These are phyloP conservation scores for Zoanthus solanderi DNA, from an alignment of 92 coral and sea anemone genomes.

Conservation along the genomic window DNA sequence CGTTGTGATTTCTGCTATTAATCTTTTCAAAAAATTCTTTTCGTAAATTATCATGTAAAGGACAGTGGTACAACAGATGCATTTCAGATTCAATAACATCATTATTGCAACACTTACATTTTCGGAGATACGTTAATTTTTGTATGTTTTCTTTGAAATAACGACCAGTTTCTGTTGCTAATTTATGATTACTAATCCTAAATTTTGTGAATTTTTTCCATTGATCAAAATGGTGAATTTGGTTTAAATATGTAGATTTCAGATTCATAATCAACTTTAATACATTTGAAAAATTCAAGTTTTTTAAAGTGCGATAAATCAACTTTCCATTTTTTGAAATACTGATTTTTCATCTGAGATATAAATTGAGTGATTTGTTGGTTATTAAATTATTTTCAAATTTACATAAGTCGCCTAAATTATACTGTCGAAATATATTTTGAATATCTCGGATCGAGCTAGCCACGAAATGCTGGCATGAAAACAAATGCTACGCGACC, in stretches of 20 bases:
- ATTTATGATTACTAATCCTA: constrained; percentile 10
- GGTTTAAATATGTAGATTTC: neutral
- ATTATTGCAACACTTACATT: too few relatives aligned
- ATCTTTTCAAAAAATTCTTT: too few relatives aligned
- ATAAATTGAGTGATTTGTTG: neutral
- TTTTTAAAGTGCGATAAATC: neutral
- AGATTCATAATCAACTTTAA: constrained; percentile 4
- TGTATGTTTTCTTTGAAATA: too few relatives aligned
- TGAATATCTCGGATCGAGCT: neutral
- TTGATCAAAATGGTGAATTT: constrained; percentile 2
- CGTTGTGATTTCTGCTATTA: too few relatives aligned
- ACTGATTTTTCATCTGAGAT: neutral
- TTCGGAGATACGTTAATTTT: too few relatives aligned
- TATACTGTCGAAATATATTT: neutral
- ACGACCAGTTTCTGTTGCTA: too few relatives aligned
- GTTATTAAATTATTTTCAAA: neutral
- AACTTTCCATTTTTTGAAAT: neutral
- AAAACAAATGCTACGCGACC: too few relatives aligned
- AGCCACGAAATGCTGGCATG: too few relatives aligned
- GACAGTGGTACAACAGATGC: too few relatives aligned
- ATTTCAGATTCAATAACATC: too few relatives aligned
- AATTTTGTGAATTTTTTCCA: constrained; percentile 6
- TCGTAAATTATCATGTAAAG: too few relatives aligned
- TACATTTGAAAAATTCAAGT: neutral
- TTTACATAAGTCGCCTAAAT: neutral